These are phyloP conservation scores for Nesidiocoris tenuis DNA, from an alignment of 2,888 invertebrate species.

Conservation along the genomic window DNA sequence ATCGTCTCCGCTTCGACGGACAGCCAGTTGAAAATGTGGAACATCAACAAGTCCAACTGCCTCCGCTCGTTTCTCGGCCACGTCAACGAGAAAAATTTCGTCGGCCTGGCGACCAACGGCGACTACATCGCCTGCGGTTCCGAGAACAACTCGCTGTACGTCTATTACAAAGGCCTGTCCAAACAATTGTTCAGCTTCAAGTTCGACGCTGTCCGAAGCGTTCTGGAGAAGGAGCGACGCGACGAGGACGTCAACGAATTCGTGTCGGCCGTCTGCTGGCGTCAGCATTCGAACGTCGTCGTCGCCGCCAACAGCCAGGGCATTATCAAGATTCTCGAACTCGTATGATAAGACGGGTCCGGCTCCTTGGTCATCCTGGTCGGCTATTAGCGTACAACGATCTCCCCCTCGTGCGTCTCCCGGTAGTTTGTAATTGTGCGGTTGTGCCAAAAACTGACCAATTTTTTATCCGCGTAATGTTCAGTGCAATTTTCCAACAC, in stretches of 20 bases:
- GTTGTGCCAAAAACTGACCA: too few species aligned
- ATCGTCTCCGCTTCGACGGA: conserved; percentile 92
- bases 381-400: too few species aligned
- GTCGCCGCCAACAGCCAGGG: conserved; percentile 94
- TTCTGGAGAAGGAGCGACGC: conserved; percentile 71
- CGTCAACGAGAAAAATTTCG: conserved; percentile 93
- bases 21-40: conserved; percentile 88
- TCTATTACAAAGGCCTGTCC: conserved; percentile 87
- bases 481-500: too few species aligned
- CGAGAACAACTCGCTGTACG: conserved; percentile 88
- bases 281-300: conserved; percentile 77
- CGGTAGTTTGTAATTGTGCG: too few species aligned
- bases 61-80: conserved; percentile 86
- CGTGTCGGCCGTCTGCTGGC: conserved; percentile 94
- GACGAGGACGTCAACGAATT: conserved; percentile 89
- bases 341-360: conserved; percentile 54
- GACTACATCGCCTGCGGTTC: conserved; percentile 93
- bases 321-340: conserved; percentile 81
- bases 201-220: conserved; percentile 78
- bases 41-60: conserved; percentile 72
- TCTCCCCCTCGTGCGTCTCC: too few species aligned
- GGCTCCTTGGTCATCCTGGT: background rate
- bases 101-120: conserved; percentile 87
- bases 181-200: conserved; percentile 83
- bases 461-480: too few species aligned